phyloP scores from a whole-genome alignment of 2,888 invertebrate genomes.

The Leucophora obtusa region DNA sequence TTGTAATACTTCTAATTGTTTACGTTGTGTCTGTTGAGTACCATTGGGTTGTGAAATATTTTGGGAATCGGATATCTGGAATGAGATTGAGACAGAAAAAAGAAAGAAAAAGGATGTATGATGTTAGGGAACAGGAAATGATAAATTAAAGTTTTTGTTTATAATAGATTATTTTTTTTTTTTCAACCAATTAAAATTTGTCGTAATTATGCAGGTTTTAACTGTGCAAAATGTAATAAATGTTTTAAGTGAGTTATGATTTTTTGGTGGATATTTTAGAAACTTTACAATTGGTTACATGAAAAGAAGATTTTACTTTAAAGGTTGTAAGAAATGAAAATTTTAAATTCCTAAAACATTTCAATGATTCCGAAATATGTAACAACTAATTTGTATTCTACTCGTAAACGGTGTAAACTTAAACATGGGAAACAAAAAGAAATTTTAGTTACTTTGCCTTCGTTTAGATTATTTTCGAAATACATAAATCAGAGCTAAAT shows the following conservation, averaged over 20 bases:
- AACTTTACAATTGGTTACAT: no score
- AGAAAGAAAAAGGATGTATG: conserved; percentile 44
- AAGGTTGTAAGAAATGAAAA: no score
- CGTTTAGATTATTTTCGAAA: no score
- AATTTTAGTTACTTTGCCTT: no score
- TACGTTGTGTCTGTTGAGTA: conserved; percentile 78
- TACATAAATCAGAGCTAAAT: no score
- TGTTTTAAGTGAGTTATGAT: neutral
- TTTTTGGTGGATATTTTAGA: no score
- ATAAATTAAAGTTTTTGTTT: conserved; percentile 32
- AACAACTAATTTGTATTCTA: no score
- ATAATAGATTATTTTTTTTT: neutral
- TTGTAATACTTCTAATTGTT: conserved; percentile 84
- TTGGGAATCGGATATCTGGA: conserved; percentile 79
- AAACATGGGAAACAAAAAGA: no score
- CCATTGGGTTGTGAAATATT: conserved; percentile 79
- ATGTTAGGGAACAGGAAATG: conserved; percentile 64
- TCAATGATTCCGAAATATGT: no score
- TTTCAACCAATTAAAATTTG: neutral
- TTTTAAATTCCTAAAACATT: no score
- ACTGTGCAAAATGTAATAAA: neutral
- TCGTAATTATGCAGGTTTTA: conserved; percentile 19
- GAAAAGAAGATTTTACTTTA: no score
- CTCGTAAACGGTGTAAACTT: no score
- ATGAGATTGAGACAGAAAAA: conserved; percentile 64